These are phyloP conservation scores for Hippocampus comes DNA, from an alignment of 2,113 vertebrate genomes.

Conservation along the genomic window DNA sequence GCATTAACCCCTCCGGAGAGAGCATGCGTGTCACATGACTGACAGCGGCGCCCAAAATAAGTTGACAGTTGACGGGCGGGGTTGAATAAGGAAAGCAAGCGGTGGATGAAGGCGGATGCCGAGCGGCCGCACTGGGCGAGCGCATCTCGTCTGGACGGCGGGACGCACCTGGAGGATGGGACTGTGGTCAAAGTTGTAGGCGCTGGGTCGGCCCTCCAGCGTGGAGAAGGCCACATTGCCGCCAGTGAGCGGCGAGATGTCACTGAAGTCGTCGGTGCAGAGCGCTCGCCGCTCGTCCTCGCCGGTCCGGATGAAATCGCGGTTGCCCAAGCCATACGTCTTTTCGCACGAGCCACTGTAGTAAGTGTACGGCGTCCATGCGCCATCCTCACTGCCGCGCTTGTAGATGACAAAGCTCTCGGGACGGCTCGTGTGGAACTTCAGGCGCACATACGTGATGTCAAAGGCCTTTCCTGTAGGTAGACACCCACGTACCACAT, in stretches of 20 bases:
- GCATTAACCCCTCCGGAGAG: background rate
- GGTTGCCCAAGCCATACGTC: conserved; percentile 81
- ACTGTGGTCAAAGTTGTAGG: conserved; percentile 95
- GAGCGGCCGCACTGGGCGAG: background rate
- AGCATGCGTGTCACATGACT: background rate
- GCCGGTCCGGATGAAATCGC: conserved; percentile 86
- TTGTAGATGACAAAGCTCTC: conserved; percentile 98
- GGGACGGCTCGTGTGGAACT: conserved; percentile 96
- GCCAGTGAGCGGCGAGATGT: conserved; percentile 94
- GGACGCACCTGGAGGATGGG: conserved; percentile 87
- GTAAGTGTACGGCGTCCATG: conserved; percentile 93
- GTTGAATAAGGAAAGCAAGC: background rate
- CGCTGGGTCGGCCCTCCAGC: conserved; percentile 89
- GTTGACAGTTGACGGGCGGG: background rate
- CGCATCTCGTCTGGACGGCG: too few species aligned
- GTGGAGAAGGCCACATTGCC: conserved; percentile 98
- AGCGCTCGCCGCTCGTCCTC: conserved; percentile 91
- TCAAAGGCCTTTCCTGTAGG: conserved; percentile 89
- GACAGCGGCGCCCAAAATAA: background rate
- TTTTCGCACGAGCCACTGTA: conserved; percentile 97
- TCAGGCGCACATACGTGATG: conserved; percentile 94
- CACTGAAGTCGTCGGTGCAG: conserved; percentile 96
- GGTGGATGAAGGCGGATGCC: background rate
- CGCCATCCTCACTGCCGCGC: conserved; percentile 78
- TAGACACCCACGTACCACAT: background rate